Conservation (phyloP, 2,888 invertebrate species). For the Marronus borbonicus region DNA sequence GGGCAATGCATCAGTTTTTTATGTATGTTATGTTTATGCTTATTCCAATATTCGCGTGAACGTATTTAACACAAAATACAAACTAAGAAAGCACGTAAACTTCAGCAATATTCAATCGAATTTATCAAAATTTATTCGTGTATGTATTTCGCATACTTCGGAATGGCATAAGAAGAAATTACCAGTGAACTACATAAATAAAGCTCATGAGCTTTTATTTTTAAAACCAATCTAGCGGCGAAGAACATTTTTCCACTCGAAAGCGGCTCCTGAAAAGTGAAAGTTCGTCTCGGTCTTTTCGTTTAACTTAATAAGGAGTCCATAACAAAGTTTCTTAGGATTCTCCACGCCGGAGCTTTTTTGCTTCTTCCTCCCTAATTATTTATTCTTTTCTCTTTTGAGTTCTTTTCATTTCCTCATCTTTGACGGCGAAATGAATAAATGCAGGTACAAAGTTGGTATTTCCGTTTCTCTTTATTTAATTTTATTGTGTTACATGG, state of each 20-base stretch:
- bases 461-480: background rate
- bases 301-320: conserved; percentile 37
- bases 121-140: conserved; percentile 9
- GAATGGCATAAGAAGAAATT: conserved; percentile 5
- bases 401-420: background rate
- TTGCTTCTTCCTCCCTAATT: conserved; percentile 33
- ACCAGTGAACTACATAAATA: conserved; percentile 18
- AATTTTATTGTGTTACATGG: background rate
- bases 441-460: background rate
- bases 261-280: conserved; percentile 17
- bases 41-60: too few relatives aligned
- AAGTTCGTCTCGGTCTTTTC: conserved; percentile 27
- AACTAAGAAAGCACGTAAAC: too few relatives aligned
- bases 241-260: conserved; percentile 5
- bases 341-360: conserved; percentile 1
- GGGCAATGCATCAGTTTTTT: background rate
- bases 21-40: too few relatives aligned
- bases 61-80: too few relatives aligned
- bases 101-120: background rate
- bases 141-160: background rate
- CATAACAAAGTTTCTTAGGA: conserved; percentile 42
- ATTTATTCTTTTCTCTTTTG: conserved; percentile 43
- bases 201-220: conserved; percentile 13
- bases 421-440: background rate
- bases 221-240: conserved; percentile 29